Conservation (phyloP, 1,140 invertebrate genomes). For the Bombus sylvicola region DNA sequence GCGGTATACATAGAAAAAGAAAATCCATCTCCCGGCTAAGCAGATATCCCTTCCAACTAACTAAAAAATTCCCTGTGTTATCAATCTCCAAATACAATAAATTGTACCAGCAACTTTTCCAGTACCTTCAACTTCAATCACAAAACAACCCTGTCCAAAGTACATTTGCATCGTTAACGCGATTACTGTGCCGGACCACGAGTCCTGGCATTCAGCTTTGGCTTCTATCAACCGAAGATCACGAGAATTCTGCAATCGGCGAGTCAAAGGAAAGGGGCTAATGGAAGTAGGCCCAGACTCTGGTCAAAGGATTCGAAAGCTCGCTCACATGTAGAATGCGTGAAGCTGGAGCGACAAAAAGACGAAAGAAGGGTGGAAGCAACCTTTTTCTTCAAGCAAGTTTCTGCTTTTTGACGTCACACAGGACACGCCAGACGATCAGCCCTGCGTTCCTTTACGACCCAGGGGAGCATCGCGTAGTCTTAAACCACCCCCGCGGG, state of each 20-base stretch:
- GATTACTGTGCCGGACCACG: neutral
- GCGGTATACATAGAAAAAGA: neutral
- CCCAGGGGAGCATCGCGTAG: slow-evolving; percentile 15
- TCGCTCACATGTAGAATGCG: neutral
- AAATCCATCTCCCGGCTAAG: neutral
- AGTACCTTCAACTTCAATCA: no score
- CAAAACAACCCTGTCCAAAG: neutral
- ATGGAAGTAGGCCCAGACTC: neutral
- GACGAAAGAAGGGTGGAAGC: neutral
- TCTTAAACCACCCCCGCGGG: neutral
- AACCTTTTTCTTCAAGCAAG: no score
- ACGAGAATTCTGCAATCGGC: neutral
- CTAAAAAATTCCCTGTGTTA: no score
- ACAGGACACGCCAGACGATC: neutral
- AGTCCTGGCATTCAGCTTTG: no score
- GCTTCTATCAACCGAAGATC: neutral
- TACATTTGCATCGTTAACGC: neutral
- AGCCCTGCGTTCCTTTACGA: slow-evolving; percentile 47
- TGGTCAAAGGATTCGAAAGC: slow-evolving; percentile 23
- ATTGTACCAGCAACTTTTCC: neutral
- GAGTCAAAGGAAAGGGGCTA: neutral
- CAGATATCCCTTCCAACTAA: neutral
- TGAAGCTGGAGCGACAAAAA: neutral
- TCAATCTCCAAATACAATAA: neutral
- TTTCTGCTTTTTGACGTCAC: slow-evolving; percentile 12